Conservation (phyloP, 2,113 vertebrate species). For the Ahaetulla prasina region DNA sequence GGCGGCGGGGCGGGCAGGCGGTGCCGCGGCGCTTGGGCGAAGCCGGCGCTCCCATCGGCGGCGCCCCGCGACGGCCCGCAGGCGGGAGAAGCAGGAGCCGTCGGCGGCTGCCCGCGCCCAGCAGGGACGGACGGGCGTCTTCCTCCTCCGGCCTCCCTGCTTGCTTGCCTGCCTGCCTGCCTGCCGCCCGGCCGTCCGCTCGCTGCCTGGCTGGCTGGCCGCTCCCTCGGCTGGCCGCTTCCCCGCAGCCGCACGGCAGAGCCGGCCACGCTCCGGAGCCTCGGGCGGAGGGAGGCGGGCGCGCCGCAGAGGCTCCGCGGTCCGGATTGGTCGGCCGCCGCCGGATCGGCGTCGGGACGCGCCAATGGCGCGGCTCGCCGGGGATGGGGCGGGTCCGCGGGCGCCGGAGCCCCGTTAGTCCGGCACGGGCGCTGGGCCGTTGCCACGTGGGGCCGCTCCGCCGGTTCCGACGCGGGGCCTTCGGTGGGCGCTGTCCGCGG, state of each 20-base stretch:
- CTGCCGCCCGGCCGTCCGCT: too few relatives aligned
- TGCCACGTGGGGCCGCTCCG: neutral
- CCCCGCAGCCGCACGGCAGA: neutral
- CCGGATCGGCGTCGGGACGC: neutral
- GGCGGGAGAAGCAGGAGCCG: neutral
- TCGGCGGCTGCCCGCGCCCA: neutral
- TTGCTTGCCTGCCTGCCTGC: too few relatives aligned
- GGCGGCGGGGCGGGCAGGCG: neutral
- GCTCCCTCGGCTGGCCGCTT: neutral
- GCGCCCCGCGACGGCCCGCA: neutral
- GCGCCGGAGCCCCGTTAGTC: neutral
- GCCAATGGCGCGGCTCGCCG: neutral
- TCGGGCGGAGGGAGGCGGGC: neutral
- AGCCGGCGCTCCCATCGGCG: neutral
- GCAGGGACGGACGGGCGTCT: neutral
- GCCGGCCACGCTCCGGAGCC: neutral
- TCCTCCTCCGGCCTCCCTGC: neutral
- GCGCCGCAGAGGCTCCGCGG: neutral
- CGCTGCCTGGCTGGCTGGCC: too few relatives aligned
- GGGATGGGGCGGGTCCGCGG: neutral
- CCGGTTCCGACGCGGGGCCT: too few relatives aligned
- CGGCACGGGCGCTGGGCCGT: neutral
- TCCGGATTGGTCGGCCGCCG: neutral
- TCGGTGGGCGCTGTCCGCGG: neutral
- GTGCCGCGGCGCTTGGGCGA: neutral